A percentile compares a stretch with the other conserved stretches of the same genome.
Evolutionary conservation across 2,797 vertebrate species (phyloP).

Genomic region (Zenarchopterus dispar): DNA sequence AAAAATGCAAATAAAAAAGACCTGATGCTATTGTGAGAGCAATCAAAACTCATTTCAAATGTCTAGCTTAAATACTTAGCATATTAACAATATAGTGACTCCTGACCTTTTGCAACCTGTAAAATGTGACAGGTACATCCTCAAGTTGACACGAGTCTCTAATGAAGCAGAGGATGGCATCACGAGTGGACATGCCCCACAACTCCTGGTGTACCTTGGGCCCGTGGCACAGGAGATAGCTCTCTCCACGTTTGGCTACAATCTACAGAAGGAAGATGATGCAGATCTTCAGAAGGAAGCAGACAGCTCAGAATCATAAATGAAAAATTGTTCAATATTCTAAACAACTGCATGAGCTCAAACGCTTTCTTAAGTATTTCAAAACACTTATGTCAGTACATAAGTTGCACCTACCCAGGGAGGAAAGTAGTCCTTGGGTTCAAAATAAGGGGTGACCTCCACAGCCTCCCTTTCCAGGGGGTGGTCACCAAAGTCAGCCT

Average conservation of each 20-base stretch:
- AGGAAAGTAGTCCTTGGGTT: conserved; percentile 91
- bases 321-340: not conserved
- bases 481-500: conserved; percentile 89
- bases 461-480: conserved; percentile 62
- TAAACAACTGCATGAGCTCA: not conserved
- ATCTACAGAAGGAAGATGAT: conserved; percentile 74
- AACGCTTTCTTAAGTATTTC: too few species aligned
- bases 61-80: not conserved
- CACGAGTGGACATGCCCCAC: conserved; percentile 84
- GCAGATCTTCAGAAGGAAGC: not conserved
- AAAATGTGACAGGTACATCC: conserved; percentile 93
- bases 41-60: conserved; percentile 1
- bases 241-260: conserved; percentile 86
- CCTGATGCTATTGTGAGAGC: not conserved
- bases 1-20: not conserved
- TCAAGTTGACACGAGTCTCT: conserved; percentile 89
- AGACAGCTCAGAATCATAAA: not conserved
- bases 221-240: conserved; percentile 88
- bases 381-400: not conserved
- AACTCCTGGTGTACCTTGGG: conserved; percentile 90
- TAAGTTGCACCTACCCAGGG: conserved; percentile 85
- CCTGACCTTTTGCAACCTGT: conserved; percentile 90
- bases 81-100: conserved; percentile 44
- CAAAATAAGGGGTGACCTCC: conserved; percentile 83
- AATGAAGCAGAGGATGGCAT: conserved; percentile 88